Base-by-base conservation (phyloP, 1,140 invertebrate species). In the Zaprionus camerounensis region DNA sequence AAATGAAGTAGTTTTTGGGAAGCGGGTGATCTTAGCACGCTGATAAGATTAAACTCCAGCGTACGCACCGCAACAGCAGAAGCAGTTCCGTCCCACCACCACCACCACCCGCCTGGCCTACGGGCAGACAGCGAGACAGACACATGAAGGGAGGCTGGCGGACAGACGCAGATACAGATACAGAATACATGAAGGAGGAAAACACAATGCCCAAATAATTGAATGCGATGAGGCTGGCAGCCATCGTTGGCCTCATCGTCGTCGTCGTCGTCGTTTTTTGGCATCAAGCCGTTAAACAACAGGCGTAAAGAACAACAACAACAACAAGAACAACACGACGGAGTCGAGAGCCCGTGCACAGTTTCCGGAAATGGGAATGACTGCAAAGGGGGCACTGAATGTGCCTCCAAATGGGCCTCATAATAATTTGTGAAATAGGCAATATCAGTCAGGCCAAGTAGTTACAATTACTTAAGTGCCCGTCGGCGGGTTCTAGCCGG, bases 401-500 rank as follows among this genome's bases (percentile, higher is more conserved):
- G 82, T 86, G 82, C 72, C 82, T 87, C 80, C 76, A 86, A 86
- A 86, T 90, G 85, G 80, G 81, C 78, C 81, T 81, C 85, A 88
- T 88, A 88, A 88, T 88, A 88, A 88, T 88, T 88, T 88, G 84
- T 84, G 85, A 84, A 88, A 88, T 88, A 84, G 85, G 84, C 84
- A 84, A 88, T 88, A 90, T 88, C 84, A 88, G 84, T 88, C 85
- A 81, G 84, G 78, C 66, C 71, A 79, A 88, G 84, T 88, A 88
- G 84, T 88, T 88, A 88, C 84, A 88, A 88, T 88, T 88, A 88
- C 84, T 90, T 90, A 88, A 90, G 85, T 90, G 84, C 84, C 85
- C 81, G 74, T 63, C 71, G 64, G 81, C 85, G 72, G 64, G 17
- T 51, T 46, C 41, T 38, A 24, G 67, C 72, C 53, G 63, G 71